Conservation (phyloP, 2,888 invertebrate species). For the Lysandra coridon region DNA sequence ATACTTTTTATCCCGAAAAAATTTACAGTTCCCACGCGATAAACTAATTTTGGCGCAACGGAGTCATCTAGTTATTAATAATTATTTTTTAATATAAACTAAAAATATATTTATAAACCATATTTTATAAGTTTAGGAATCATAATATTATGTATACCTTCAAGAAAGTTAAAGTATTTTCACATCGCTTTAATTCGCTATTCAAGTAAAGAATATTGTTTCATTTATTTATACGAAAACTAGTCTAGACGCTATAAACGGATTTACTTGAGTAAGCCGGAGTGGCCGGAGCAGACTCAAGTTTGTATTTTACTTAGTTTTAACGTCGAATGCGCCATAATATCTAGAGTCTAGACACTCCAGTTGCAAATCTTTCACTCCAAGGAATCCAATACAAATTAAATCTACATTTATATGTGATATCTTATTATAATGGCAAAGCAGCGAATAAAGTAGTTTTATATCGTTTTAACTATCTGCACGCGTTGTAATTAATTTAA, state of each 20-base stretch:
- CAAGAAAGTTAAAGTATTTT: neutral
- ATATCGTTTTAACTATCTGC: neutral
- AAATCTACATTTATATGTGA: slow-evolving; percentile 4
- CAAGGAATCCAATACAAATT: slow-evolving; percentile 9
- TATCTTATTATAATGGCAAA: neutral
- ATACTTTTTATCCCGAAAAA: too few species aligned
- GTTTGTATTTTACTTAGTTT: slow-evolving; percentile 3
- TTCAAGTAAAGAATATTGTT: slow-evolving; percentile 10
- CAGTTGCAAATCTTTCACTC: slow-evolving; percentile 15
- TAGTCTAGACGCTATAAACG: slow-evolving; percentile 20
- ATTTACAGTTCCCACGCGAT: too few species aligned
- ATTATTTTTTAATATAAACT: too few species aligned
- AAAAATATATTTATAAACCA: too few species aligned
- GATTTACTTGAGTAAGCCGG: neutral
- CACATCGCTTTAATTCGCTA: neutral
- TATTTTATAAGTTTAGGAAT: too few species aligned
- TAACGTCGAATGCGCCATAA: slow-evolving; percentile 4
- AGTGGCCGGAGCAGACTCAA: slow-evolving; percentile 4
- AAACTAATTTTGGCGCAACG: too few species aligned
- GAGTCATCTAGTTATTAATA: too few species aligned
- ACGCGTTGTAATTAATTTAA: neutral
- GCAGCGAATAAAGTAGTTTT: neutral
- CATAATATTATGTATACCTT: too few species aligned
- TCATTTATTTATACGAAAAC: slow-evolving; percentile 11
- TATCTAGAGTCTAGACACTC: neutral